These are phyloP conservation scores for Aplochiton taeniatus DNA, from an alignment of 2,797 vertebrate genomes.

Conservation along the genomic window DNA sequence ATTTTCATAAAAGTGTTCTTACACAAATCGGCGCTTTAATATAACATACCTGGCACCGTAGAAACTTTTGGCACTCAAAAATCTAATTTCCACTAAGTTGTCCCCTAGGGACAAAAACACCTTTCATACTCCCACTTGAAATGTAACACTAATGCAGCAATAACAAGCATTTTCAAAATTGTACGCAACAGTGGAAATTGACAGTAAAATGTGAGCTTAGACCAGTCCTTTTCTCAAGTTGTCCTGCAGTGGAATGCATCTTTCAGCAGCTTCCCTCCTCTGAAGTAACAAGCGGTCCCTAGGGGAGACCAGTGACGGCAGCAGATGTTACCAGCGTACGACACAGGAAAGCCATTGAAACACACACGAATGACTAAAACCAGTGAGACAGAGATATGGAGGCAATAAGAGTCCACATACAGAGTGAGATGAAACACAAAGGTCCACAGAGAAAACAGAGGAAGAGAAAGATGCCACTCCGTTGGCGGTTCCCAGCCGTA, in stretches of 20 bases:
- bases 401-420: conserved; percentile 12
- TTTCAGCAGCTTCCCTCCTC: conserved; percentile 40
- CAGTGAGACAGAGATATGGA: conserved; percentile 20
- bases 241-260: conserved; percentile 21
- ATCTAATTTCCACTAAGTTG: too few species aligned
- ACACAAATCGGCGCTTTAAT: too few species aligned
- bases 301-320: conserved; percentile 51
- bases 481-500: too few species aligned
- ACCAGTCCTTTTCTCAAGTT: background rate
- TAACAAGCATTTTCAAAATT: too few species aligned
- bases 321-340: conserved; percentile 39
- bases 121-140: too few species aligned
- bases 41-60: too few species aligned
- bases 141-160: too few species aligned
- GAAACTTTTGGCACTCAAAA: too few species aligned
- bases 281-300: conserved; percentile 38
- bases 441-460: conserved; percentile 2
- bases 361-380: conserved; percentile 27
- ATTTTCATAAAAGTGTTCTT: too few species aligned
- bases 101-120: too few species aligned
- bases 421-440: background rate
- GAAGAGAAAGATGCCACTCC: background rate
- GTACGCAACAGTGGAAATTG: background rate
- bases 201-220: conserved; percentile 31
- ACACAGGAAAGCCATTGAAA: conserved; percentile 12